Conservation (phyloP, 2,113 vertebrate species). For the Phodopus roborovskii region DNA sequence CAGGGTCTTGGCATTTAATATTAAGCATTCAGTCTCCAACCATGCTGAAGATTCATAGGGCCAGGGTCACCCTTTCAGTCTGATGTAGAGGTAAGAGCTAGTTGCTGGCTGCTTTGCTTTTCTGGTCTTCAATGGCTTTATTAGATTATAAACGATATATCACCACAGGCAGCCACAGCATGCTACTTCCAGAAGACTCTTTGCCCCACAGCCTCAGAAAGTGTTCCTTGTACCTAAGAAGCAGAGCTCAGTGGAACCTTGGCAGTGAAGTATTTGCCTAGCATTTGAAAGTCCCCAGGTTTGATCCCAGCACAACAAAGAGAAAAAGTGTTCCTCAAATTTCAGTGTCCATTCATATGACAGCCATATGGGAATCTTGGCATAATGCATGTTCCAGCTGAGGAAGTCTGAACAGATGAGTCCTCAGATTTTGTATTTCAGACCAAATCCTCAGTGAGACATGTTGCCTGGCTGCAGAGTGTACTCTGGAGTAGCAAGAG, state of each 20-base stretch:
- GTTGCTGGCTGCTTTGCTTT: too few relatives aligned
- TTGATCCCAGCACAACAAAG: background rate
- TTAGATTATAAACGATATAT: too few relatives aligned
- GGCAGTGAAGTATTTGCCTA: background rate
- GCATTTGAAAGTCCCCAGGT: background rate
- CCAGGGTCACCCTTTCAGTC: too few relatives aligned
- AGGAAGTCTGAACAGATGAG: background rate
- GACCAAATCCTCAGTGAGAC: too few relatives aligned
- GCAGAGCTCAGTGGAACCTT: background rate
- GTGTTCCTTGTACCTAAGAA: background rate
- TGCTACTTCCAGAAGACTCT: background rate
- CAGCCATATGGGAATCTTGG: background rate
- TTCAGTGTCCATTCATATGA: background rate
- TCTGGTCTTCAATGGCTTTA: too few relatives aligned
- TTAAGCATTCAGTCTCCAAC: too few relatives aligned
- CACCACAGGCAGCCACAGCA: background rate
- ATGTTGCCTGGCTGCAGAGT: background rate
- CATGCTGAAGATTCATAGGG: too few relatives aligned
- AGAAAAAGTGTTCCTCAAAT: background rate
- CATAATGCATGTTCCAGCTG: background rate
- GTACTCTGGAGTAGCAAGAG: background rate
- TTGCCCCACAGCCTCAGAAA: background rate
- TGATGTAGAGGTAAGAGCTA: too few relatives aligned
- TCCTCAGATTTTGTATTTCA: background rate
- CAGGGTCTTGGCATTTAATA: too few relatives aligned